phyloP scores from a whole-genome alignment of 2,797 vertebrate genomes.

The Hylomyscus alleni region DNA sequence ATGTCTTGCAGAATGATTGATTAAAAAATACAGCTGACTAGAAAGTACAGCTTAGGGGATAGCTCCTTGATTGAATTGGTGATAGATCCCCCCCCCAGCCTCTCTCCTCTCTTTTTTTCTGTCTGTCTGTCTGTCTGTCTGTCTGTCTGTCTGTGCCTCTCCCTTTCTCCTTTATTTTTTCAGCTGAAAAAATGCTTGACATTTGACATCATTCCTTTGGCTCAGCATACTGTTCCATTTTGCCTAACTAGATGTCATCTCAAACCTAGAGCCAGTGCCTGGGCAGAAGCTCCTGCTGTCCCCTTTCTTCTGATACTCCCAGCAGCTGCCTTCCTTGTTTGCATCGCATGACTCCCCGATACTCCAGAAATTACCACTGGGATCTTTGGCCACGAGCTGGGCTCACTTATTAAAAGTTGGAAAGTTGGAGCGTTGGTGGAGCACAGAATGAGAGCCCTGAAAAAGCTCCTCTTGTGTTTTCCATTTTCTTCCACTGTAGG shows the following conservation, averaged over 20 bases:
- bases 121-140: too few relatives aligned
- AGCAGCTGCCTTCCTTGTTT: background rate
- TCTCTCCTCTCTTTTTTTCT: background rate
- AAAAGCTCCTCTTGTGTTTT: background rate
- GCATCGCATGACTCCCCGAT: background rate
- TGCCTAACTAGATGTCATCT: background rate
- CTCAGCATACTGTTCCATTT: accelerated
- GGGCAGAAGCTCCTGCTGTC: background rate
- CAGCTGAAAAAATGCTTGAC: background rate
- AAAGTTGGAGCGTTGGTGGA: background rate
- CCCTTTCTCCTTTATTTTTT: background rate
- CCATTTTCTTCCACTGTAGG: background rate
- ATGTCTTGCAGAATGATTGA: background rate
- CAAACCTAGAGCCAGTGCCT: background rate
- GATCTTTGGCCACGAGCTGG: background rate
- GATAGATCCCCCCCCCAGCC: too few relatives aligned
- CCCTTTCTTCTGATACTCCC: accelerated
- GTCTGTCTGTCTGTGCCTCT: background rate
- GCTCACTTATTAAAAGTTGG: background rate
- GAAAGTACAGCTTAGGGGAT: background rate
- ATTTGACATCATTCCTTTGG: background rate
- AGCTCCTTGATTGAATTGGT: background rate
- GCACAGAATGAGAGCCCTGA: background rate
- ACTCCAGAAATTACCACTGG: background rate
- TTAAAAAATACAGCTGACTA: background rate